Conservation (phyloP, 2,113 vertebrate species). For the Entelurus aequoreus region DNA sequence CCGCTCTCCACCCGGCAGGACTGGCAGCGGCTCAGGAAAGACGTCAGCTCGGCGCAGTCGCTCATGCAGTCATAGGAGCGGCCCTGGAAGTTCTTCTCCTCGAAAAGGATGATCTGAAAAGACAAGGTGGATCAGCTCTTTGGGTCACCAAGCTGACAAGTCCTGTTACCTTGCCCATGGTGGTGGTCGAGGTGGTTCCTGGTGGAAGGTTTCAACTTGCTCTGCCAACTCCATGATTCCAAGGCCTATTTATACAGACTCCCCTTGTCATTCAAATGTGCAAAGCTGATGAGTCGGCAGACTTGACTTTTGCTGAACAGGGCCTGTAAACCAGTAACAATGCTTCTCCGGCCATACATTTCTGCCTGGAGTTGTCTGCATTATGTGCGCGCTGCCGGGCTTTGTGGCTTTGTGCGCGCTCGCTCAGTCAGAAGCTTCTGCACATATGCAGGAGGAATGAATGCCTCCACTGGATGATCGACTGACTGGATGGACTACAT, state of each 20-base stretch:
- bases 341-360: slow-evolving; percentile 66
- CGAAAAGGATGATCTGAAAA: slow-evolving; percentile 66
- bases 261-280: slow-evolving; percentile 70
- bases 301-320: slow-evolving; percentile 68
- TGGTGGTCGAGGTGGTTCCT: slow-evolving; percentile 52
- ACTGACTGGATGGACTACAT: not conserved
- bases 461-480: not conserved
- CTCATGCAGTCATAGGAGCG: slow-evolving; percentile 69
- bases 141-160: not conserved
- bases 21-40: slow-evolving; percentile 67
- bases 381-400: slow-evolving; percentile 59
- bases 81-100: slow-evolving; percentile 74
- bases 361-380: slow-evolving; percentile 61
- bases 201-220: slow-evolving; percentile 59
- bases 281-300: slow-evolving; percentile 73
- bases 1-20: slow-evolving; percentile 72
- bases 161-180: slow-evolving; percentile 70
- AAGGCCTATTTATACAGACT: slow-evolving; percentile 64
- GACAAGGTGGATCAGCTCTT: not conserved
- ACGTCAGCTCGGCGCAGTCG: slow-evolving; percentile 69
- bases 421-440: slow-evolving; percentile 57
- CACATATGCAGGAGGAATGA: slow-evolving; percentile 29
- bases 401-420: slow-evolving; percentile 38
- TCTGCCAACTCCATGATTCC: slow-evolving; percentile 49
- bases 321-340: slow-evolving; percentile 61